Evolutionary conservation across 2,888 invertebrate genomes (phyloP).

Genomic region (Phyto melanocephala): DNA sequence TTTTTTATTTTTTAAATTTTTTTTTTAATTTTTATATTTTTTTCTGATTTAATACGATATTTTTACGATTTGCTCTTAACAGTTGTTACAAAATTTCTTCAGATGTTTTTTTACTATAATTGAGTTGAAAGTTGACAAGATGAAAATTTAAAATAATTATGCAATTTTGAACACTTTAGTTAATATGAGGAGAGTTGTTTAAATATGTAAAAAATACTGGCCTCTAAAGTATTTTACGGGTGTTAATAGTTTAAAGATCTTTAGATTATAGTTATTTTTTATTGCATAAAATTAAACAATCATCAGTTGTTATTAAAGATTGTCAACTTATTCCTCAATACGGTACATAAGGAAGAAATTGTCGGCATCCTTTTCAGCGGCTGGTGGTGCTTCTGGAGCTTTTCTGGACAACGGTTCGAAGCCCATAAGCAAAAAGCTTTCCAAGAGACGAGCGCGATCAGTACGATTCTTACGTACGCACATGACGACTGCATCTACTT

Average conservation of each 20-base stretch:
- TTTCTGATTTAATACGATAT: conserved; percentile 71
- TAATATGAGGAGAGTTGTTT: conserved; percentile 2
- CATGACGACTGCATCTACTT: conserved; percentile 87
- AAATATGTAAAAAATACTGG: conserved; percentile 35
- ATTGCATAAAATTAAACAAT: conserved; percentile 29
- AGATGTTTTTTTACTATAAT: conserved; percentile 13
- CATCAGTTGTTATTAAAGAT: conserved; percentile 8
- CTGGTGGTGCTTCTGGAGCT: conserved; percentile 86
- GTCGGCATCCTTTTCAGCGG: conserved; percentile 81
- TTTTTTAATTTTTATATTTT: conserved; percentile 63
- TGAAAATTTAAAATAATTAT: conserved; percentile 42
- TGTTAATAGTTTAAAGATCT: conserved; percentile 26
- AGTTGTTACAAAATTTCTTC: conserved; percentile 69
- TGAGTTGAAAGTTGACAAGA: conserved; percentile 64
- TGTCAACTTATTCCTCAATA: conserved; percentile 77
- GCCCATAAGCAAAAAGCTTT: conserved; percentile 98
- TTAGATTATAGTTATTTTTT: conserved; percentile 4
- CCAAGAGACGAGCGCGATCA: conserved; percentile 91
- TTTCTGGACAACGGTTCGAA: conserved; percentile 92
- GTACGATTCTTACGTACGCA: conserved; percentile 90
- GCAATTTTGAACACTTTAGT: conserved; percentile 52
- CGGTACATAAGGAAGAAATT: conserved; percentile 81
- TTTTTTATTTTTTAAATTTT: conserved; percentile 60
- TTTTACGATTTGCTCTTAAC: conserved; percentile 75
- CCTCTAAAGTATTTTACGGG: conserved; percentile 23